Evolutionary conservation across 2,797 vertebrate species (phyloP), one percentile per base, ranked within the genome.

Genomic region (Acanthurus tractus): DNA sequence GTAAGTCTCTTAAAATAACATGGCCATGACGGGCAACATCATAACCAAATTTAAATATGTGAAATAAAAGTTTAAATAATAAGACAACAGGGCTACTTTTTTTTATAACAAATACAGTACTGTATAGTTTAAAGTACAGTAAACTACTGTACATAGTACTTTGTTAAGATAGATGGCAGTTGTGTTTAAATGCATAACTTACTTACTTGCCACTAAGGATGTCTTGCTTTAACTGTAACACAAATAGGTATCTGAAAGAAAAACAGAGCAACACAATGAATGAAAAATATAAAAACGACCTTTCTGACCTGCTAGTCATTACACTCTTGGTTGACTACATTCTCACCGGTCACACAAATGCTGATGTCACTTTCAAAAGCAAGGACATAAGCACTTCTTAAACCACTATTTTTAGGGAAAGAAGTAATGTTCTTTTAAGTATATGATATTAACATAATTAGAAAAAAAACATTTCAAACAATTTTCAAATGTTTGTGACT

Each of bases 181-280:
- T 22, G 20, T 12, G 6, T 22, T 44, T 23, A 46, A 22, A 11
- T 18, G 2, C 0, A 66, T 11, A n/a, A 52, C 18, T 8, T 1
- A 96, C 98, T 95, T 94, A 99, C 98, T 98, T 99, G 90, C 98
- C 97, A 94, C 96, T 99, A 85, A 99, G 96, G 89, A 99, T 90
- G 90, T 99, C 98, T 91, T 99, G 96, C 87, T 97, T 99, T 86
- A 99, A 92, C 72, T 99, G 98, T 83, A 99, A 95, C 86, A 99
- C 97, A 95, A 99, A 99, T 52, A 99, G 94, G 88, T 99, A 99
- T 89, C 98, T 99, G 94, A 42, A 85, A 89, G 17, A 70, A 77
- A 65, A 78, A 63, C 0, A 53, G 23, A 56, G 57, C 1, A 63
- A 42, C 17, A 25, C 2, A 8, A 36, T 25, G 25, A 25, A 25